Percentiles rank a stretch among this genome's conserved stretches.
phyloP scores from a whole-genome alignment of 2,113 vertebrate genomes.

The Anthoscopus minutus region DNA sequence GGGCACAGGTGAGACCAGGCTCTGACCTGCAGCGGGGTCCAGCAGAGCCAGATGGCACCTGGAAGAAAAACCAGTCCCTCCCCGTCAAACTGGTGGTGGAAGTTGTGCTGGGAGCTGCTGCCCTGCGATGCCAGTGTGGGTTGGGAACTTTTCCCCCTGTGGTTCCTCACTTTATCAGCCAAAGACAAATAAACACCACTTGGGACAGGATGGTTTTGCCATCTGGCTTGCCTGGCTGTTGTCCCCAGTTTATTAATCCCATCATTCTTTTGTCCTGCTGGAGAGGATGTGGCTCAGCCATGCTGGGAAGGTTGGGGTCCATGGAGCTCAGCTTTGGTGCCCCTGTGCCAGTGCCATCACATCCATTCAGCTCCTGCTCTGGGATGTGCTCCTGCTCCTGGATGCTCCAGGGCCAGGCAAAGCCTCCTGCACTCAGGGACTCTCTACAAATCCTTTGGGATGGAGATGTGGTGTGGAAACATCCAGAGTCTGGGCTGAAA shows the following conservation, averaged over 20 bases:
- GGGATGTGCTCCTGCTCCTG: no score
- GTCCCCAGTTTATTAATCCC: not conserved
- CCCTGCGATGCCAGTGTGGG: not conserved
- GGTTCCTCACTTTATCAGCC: not conserved
- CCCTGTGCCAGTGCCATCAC: fast-evolving
- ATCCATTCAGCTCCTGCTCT: fast-evolving
- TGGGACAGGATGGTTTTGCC: not conserved
- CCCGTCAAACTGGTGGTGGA: not conserved
- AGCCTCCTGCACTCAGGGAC: fast-evolving
- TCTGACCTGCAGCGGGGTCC: not conserved
- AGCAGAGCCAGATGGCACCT: not conserved
- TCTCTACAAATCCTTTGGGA: not conserved
- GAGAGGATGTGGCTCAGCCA: not conserved
- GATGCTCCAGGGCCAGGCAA: not conserved
- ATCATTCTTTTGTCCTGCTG: not conserved
- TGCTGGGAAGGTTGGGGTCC: not conserved
- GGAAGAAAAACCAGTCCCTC: not conserved
- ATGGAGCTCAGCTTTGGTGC: fast-evolving
- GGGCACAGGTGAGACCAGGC: not conserved
- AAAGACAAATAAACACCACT: not conserved
- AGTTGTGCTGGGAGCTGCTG: not conserved
- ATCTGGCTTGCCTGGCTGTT: not conserved
- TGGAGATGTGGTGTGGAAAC: fast-evolving
- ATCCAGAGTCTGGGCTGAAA: not conserved
- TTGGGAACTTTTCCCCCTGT: not conserved